A percentile compares a stretch with the other conserved stretches of the same genome.
phyloP scores from a whole-genome alignment of 1,140 invertebrate species.

The Dryas iulia region DNA sequence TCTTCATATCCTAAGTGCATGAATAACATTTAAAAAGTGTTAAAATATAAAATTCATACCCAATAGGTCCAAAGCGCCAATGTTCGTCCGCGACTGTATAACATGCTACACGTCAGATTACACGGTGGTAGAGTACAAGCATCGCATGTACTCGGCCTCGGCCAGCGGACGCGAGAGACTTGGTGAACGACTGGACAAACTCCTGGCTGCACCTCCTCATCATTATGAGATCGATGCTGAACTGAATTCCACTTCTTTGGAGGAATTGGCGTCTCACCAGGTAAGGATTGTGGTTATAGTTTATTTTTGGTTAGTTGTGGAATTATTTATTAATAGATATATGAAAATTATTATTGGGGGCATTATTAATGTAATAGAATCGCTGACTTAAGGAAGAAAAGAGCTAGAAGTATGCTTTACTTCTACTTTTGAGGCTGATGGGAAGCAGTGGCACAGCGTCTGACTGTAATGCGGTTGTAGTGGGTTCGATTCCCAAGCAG shows the following conservation, averaged over 20 bases:
- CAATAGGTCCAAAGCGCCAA: slow-evolving; percentile 81
- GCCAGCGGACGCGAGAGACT: slow-evolving; percentile 81
- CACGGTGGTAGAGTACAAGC: slow-evolving; percentile 89
- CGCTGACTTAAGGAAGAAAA: too few relatives aligned
- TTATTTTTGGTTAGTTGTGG: too few relatives aligned
- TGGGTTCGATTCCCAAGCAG: too few relatives aligned
- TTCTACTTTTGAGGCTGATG: too few relatives aligned
- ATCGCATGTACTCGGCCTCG: slow-evolving; percentile 87
- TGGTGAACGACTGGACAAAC: slow-evolving; percentile 81
- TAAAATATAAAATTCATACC: background rate
- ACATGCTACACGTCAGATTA: slow-evolving; percentile 93
- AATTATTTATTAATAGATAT: too few relatives aligned
- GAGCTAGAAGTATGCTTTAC: too few relatives aligned
- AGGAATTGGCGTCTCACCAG: slow-evolving; percentile 61
- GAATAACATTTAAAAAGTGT: too few relatives aligned
- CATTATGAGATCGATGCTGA: slow-evolving; percentile 86
- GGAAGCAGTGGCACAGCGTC: too few relatives aligned
- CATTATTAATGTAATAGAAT: too few relatives aligned
- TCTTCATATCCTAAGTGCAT: too few relatives aligned
- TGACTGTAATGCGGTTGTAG: too few relatives aligned
- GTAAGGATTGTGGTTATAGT: slow-evolving; percentile 16
- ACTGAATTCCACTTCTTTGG: slow-evolving; percentile 50
- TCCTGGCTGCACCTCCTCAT: slow-evolving; percentile 83
- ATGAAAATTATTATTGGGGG: too few relatives aligned
- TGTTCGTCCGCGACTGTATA: slow-evolving; percentile 92